A percentile compares a stretch with the other conserved stretches of the same genome.
Conservation (phyloP, 2,113 vertebrate species). For the Pipa parva region DNA sequence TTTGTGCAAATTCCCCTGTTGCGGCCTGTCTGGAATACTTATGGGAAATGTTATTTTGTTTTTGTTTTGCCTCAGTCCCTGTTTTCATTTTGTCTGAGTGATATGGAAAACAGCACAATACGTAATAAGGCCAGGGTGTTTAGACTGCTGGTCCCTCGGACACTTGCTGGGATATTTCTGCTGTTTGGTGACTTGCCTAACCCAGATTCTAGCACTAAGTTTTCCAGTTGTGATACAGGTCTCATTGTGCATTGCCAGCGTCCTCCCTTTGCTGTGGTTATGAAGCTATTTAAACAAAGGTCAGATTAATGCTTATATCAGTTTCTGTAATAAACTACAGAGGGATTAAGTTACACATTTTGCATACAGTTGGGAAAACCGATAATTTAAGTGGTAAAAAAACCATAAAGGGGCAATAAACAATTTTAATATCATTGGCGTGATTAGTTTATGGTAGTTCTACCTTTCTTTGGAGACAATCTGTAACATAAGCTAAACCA, state of each 20-base stretch:
- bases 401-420: slow-evolving; percentile 65
- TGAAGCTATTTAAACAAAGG: slow-evolving; percentile 59
- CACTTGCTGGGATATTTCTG: slow-evolving; percentile 42
- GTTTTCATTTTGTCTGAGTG: slow-evolving; percentile 81
- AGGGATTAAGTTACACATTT: slow-evolving; percentile 61
- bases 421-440: slow-evolving; percentile 57
- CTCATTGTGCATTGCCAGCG: slow-evolving; percentile 38
- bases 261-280: slow-evolving; percentile 46
- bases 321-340: slow-evolving; percentile 63
- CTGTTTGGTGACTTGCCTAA: not conserved
- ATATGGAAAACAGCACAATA: slow-evolving; percentile 71
- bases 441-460: slow-evolving; percentile 54
- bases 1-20: slow-evolving; percentile 36
- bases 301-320: slow-evolving; percentile 61
- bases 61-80: slow-evolving; percentile 78
- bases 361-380: slow-evolving; percentile 67
- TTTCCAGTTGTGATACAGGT: slow-evolving; percentile 62
- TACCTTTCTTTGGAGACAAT: slow-evolving; percentile 47
- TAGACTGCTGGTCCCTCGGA: slow-evolving; percentile 78
- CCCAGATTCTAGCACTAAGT: not conserved
- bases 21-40: slow-evolving; percentile 73
- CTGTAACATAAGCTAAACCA: slow-evolving; percentile 52
- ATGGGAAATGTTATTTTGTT: slow-evolving; percentile 82
- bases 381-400: slow-evolving; percentile 62
- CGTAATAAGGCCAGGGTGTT: slow-evolving; percentile 77